These are phyloP conservation scores for Schizothorax lantsangensis DNA, from an alignment of 2,797 vertebrate genomes.

Conservation along the genomic window DNA sequence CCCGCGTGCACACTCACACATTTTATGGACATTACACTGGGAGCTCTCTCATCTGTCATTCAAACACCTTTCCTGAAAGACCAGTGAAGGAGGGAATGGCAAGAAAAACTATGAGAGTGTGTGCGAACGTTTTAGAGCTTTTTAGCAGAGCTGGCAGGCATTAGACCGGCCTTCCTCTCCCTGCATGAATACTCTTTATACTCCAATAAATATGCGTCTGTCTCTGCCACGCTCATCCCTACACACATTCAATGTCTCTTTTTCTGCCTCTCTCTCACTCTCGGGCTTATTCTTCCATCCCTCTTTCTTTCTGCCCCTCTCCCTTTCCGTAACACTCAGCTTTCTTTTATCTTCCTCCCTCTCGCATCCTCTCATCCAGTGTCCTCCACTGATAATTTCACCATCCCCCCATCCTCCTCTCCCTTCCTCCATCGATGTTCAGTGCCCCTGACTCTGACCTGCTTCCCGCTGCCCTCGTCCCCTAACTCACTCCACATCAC, in stretches of 20 bases:
- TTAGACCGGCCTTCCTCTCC: conserved; percentile 67
- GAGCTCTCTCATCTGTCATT: conserved; percentile 56
- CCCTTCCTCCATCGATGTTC: conserved; percentile 42
- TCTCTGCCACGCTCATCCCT: conserved; percentile 41
- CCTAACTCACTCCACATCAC: conserved; percentile 29
- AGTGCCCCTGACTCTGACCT: conserved; percentile 43
- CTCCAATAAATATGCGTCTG: conserved; percentile 68
- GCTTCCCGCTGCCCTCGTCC: conserved; percentile 29
- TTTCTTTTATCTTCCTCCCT: conserved; percentile 24
- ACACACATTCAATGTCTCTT: conserved; percentile 14
- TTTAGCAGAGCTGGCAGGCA: conserved; percentile 69
- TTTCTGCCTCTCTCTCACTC: neutral
- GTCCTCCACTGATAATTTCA: conserved; percentile 20
- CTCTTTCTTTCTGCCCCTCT: conserved; percentile 19
- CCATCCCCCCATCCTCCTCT: conserved; percentile 13
- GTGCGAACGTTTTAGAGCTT: conserved; percentile 58
- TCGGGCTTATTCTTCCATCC: conserved; percentile 12
- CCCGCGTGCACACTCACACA: conserved; percentile 10
- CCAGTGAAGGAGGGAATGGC: conserved; percentile 41
- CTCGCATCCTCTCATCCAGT: conserved; percentile 7
- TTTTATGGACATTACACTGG: conserved; percentile 48
- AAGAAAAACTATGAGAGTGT: conserved; percentile 31
- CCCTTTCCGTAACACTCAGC: neutral
- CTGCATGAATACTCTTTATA: conserved; percentile 72
- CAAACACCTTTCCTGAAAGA: conserved; percentile 56